A percentile compares a stretch with the other conserved stretches of the same genome.
phyloP scores from a whole-genome alignment of 2,888 invertebrate genomes.

The Chamaedrilus cognettii region DNA sequence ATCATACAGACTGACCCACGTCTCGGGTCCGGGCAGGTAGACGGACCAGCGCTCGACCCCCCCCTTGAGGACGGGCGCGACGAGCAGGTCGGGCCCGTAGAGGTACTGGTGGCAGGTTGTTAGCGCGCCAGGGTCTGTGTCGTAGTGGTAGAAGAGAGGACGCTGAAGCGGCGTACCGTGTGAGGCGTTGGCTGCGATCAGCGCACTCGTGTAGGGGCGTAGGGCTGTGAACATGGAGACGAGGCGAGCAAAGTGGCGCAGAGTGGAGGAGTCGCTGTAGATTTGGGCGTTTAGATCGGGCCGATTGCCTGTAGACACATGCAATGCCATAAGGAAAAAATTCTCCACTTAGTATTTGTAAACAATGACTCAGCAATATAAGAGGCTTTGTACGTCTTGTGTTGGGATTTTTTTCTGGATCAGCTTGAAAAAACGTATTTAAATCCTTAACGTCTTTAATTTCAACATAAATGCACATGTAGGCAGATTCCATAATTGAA shows the following conservation, averaged over 20 bases:
- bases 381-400: no score
- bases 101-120: slow-evolving; percentile 47
- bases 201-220: slow-evolving; percentile 42
- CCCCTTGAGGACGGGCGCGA: slow-evolving; percentile 46
- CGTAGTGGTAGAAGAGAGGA: slow-evolving; percentile 47
- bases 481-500: no score
- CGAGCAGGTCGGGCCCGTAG: slow-evolving; percentile 49
- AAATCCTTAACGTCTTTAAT: no score
- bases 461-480: no score
- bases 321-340: no score
- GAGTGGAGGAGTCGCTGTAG: slow-evolving; percentile 37
- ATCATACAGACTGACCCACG: slow-evolving; percentile 47
- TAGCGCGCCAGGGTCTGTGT: slow-evolving; percentile 38
- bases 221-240: slow-evolving; percentile 42
- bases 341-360: no score
- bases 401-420: no score
- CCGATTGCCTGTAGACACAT: slow-evolving; percentile 46
- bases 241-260: slow-evolving; percentile 42
- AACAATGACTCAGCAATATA: no score
- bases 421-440: no score
- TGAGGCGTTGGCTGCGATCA: slow-evolving; percentile 33
- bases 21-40: slow-evolving; percentile 43
- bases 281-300: slow-evolving; percentile 45
- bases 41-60: slow-evolving; percentile 39
- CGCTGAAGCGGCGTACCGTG: slow-evolving; percentile 48